phyloP scores from a whole-genome alignment of 23 tunicate genomes.

The Styela clava region DNA sequence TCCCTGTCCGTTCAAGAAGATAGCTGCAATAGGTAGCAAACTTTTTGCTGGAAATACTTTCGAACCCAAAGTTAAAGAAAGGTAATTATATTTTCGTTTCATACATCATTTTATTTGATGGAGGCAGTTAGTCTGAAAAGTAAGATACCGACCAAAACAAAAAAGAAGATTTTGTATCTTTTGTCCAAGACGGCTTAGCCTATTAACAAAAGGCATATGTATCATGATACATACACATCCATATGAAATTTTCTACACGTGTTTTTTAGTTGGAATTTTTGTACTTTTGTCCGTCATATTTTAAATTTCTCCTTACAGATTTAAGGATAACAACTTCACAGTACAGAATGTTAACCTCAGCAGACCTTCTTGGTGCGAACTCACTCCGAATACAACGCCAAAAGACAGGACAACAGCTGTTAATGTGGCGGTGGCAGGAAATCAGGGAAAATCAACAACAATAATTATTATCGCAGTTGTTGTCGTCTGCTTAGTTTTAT shows the following conservation, averaged over 20 bases:
- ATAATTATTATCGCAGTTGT: constrained; percentile 57
- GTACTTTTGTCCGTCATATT: no score
- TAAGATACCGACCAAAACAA: no score
- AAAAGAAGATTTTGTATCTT: no score
- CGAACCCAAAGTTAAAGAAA: constrained; percentile 12
- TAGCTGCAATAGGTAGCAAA: constrained; percentile 26
- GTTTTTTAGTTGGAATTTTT: no score
- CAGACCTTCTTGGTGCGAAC: not conserved
- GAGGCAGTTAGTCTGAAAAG: no score
- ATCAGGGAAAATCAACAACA: constrained; percentile 24
- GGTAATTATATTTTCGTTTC: constrained; percentile 23
- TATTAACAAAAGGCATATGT: no score
- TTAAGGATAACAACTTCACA: constrained; percentile 11
- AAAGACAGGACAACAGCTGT: not conserved
- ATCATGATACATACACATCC: no score
- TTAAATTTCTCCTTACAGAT: constrained; percentile 16
- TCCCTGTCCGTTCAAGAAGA: constrained; percentile 49
- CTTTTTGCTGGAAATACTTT: constrained; percentile 17
- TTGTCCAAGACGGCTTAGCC: no score
- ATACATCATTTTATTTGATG: not conserved
- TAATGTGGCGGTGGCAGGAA: constrained; percentile 17
- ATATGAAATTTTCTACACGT: no score
- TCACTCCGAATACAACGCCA: not conserved
- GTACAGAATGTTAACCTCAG: not conserved
- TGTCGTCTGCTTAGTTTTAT: constrained; percentile 43